Evolutionary conservation across 2,888 invertebrate genomes (phyloP).

Genomic region (Keiferia lycopersicella): DNA sequence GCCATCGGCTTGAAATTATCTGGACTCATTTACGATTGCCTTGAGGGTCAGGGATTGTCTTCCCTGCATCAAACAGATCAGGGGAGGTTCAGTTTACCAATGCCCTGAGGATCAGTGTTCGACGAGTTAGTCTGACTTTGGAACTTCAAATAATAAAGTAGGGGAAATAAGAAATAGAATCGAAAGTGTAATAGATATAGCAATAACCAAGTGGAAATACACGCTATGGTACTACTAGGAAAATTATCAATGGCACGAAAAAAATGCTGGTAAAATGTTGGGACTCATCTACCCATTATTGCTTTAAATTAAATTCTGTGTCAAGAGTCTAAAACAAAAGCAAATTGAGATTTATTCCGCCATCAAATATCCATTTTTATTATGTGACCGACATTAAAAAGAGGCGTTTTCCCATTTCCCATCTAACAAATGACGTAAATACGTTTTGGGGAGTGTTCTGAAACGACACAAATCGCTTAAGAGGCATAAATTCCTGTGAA

Average conservation of each 20-base stretch:
- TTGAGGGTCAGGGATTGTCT: too few species aligned
- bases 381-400: slow-evolving; percentile 5
- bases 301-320: too few species aligned
- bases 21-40: not conserved
- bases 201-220: not conserved
- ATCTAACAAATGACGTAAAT: slow-evolving; percentile 7
- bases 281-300: too few species aligned
- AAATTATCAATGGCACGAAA: too few species aligned
- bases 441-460: not conserved
- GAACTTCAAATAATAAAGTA: too few species aligned
- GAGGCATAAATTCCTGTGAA: slow-evolving; percentile 5
- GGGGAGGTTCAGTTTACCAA: too few species aligned
- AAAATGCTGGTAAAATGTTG: too few species aligned
- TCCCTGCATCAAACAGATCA: too few species aligned
- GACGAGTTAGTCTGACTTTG: not conserved
- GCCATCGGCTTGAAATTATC: not conserved
- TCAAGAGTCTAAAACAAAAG: not conserved
- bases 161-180: too few species aligned
- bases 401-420: not conserved
- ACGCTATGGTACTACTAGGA: too few species aligned
- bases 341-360: not conserved
- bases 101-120: too few species aligned
- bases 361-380: not conserved
- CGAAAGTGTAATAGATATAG: too few species aligned
- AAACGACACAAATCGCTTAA: not conserved